phyloP scores from a whole-genome alignment of 2,113 vertebrate species.

The Carollia perspicillata region DNA sequence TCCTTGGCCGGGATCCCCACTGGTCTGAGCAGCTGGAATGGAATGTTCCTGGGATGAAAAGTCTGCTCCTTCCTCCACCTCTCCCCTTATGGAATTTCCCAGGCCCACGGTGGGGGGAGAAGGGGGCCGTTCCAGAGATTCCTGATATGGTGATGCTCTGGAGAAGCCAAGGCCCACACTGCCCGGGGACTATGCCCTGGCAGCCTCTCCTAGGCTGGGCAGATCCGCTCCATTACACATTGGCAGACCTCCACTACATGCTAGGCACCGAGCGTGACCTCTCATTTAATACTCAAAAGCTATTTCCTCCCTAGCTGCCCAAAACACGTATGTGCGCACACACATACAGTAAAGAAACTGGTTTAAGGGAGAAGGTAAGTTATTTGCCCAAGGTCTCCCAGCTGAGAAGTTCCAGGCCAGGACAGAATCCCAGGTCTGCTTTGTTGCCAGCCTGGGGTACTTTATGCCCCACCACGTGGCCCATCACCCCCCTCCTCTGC shows the following conservation, averaged over 20 bases:
- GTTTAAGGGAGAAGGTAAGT: not conserved
- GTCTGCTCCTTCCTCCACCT: slow-evolving; percentile 48
- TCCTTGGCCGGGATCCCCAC: slow-evolving; percentile 68
- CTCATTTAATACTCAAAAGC: not conserved
- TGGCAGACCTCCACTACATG: not conserved
- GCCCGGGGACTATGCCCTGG: not conserved
- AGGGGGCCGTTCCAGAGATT: not conserved
- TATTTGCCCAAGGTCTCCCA: not conserved
- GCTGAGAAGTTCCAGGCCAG: not conserved
- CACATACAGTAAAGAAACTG: not conserved
- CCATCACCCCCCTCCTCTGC: not conserved
- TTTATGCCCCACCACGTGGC: not conserved
- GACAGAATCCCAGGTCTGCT: not conserved
- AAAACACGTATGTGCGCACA: not conserved
- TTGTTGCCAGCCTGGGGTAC: not conserved
- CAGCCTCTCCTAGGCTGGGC: not conserved
- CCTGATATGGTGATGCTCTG: slow-evolving; percentile 67
- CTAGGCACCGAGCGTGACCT: not conserved
- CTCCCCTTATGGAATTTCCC: slow-evolving; percentile 53
- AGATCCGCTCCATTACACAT: not conserved
- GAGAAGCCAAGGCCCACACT: not conserved
- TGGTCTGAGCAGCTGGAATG: slow-evolving; percentile 70
- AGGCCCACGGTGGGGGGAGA: not conserved
- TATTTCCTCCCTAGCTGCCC: not conserved
- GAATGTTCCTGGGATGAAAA: slow-evolving; percentile 72